phyloP scores from a whole-genome alignment of 2,888 invertebrate species.

The Stenchaetothrips biformis region DNA sequence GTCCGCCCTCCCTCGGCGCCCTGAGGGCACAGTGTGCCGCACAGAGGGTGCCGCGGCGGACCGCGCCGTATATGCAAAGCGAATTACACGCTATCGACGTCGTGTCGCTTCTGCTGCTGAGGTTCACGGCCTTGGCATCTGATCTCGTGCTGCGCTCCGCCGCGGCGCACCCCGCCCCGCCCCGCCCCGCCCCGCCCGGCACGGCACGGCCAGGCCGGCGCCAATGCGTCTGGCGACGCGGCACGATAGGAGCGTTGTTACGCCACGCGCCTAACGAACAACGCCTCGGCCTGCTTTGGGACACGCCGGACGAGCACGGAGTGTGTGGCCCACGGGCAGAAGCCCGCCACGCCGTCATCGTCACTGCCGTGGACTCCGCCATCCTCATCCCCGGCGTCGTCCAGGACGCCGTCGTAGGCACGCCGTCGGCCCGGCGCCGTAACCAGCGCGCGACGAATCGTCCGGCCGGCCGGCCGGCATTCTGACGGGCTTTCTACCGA shows the following conservation, averaged over 20 bases:
- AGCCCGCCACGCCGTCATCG: too few relatives aligned
- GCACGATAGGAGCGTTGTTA: neutral
- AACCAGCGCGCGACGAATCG: too few relatives aligned
- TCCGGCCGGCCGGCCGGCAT: too few relatives aligned
- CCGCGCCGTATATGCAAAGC: slow-evolving; percentile 7
- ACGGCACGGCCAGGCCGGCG: neutral
- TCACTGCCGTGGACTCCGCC: too few relatives aligned
- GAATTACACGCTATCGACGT: slow-evolving; percentile 22
- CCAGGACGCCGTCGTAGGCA: too few relatives aligned
- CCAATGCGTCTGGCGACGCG: neutral
- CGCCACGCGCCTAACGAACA: too few relatives aligned
- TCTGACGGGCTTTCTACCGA: too few relatives aligned
- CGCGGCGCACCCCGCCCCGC: neutral
- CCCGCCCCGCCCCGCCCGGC: neutral
- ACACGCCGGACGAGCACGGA: too few relatives aligned
- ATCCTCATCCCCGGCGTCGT: too few relatives aligned
- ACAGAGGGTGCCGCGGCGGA: neutral
- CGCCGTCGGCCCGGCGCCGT: too few relatives aligned
- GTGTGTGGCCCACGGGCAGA: too few relatives aligned
- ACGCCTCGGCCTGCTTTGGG: too few relatives aligned
- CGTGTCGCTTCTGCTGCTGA: neutral
- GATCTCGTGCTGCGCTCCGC: neutral
- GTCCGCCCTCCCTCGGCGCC: neutral
- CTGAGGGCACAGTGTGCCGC: neutral
- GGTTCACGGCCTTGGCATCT: neutral